Evolutionary conservation across 2,113 vertebrate species (phyloP).

Genomic region (Neolamprologus fasciatus): DNA sequence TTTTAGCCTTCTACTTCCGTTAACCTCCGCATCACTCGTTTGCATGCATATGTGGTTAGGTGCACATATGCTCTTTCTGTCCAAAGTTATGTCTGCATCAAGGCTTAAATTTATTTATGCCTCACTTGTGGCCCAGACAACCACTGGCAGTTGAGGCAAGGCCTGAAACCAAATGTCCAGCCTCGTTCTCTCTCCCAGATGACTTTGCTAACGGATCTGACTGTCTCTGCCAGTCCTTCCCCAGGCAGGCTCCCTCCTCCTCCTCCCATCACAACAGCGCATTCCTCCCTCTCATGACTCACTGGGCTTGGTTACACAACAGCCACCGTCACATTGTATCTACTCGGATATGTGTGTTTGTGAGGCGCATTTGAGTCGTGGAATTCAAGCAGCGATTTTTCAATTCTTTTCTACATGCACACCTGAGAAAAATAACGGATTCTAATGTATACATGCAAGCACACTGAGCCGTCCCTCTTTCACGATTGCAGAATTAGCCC

Average conservation of each 20-base stretch:
- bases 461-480: background rate
- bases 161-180: constrained; percentile 40
- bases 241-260: constrained; percentile 25
- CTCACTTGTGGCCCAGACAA: constrained; percentile 31
- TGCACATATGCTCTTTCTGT: constrained; percentile 4
- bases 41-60: background rate
- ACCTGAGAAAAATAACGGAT: background rate
- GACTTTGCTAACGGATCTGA: constrained; percentile 37
- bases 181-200: constrained; percentile 15
- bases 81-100: constrained; percentile 4
- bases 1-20: constrained; percentile 7
- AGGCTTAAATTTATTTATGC: constrained; percentile 21
- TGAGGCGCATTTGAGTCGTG: background rate
- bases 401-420: constrained; percentile 21
- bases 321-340: constrained; percentile 38
- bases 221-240: constrained; percentile 25
- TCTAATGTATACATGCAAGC: background rate
- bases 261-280: constrained; percentile 39
- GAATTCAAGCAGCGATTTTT: constrained; percentile 31
- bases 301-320: constrained; percentile 60
- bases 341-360: constrained; percentile 1
- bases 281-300: constrained; percentile 57
- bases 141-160: constrained; percentile 7
- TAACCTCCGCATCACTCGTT: constrained; percentile 43
- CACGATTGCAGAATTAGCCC: background rate